These are phyloP conservation scores for Acronicta alni DNA, from an alignment of 2,888 invertebrate genomes.

Conservation along the genomic window DNA sequence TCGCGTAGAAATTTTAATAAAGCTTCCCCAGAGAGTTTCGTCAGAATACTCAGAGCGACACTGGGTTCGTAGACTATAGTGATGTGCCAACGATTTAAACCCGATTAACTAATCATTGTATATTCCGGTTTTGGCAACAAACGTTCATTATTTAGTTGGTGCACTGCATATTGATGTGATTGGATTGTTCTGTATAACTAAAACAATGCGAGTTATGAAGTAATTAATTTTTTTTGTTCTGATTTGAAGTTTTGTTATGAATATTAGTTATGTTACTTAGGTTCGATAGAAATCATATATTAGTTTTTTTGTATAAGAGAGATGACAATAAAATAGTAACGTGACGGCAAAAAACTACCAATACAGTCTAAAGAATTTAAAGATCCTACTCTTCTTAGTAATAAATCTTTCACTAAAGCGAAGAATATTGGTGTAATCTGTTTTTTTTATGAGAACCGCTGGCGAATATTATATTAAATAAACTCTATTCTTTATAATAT, in stretches of 20 bases:
- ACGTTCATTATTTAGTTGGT: constrained; percentile 38
- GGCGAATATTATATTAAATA: background rate
- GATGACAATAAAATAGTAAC: too few relatives aligned
- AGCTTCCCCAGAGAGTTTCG: constrained; percentile 55
- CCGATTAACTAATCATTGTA: constrained; percentile 42
- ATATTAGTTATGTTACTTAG: too few relatives aligned
- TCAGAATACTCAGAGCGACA: constrained; percentile 41
- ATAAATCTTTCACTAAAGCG: too few relatives aligned
- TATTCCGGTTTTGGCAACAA: constrained; percentile 37
- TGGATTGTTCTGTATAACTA: constrained; percentile 3
- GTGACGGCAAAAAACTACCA: too few relatives aligned
- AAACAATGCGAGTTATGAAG: constrained; percentile 2
- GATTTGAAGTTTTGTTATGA: background rate
- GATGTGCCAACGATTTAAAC: constrained; percentile 35
- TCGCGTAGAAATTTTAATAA: constrained; percentile 71
- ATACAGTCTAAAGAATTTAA: too few relatives aligned
- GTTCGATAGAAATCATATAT: too few relatives aligned
- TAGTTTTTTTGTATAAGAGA: too few relatives aligned
- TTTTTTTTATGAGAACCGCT: background rate
- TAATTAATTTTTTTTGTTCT: too few relatives aligned
- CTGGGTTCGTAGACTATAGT: constrained; percentile 50
- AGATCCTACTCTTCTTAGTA: too few relatives aligned
- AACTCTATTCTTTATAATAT: constrained; percentile 2
- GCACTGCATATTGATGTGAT: constrained; percentile 14
- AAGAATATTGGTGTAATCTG: background rate